These are phyloP conservation scores for Eciton burchellii DNA, from an alignment of 1,140 invertebrate species.

Conservation along the genomic window DNA sequence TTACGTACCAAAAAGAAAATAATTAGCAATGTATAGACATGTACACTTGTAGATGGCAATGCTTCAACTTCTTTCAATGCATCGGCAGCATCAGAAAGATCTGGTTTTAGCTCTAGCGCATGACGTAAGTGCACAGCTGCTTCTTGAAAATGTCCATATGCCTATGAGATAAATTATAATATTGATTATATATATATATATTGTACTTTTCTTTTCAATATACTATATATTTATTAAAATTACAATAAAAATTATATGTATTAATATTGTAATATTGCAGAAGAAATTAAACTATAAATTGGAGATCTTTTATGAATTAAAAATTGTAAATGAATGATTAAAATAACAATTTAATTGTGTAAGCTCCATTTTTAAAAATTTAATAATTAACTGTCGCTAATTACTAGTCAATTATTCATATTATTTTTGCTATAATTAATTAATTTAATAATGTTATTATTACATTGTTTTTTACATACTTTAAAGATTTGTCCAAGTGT, in stretches of 20 bases:
- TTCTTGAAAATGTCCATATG: constrained; percentile 94
- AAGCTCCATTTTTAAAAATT: neutral
- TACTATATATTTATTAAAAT: neutral
- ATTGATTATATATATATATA: neutral
- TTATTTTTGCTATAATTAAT: neutral
- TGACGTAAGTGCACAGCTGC: constrained; percentile 92
- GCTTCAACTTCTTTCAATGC: constrained; percentile 93
- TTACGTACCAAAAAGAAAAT: constrained; percentile 92
- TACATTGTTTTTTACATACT: constrained; percentile 70
- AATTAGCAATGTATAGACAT: constrained; percentile 93
- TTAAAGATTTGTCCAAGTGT: constrained; percentile 94
- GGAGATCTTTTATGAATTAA: neutral
- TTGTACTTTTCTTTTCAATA: neutral
- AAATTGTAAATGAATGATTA: neutral
- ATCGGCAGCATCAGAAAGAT: constrained; percentile 91
- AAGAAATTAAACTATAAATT: neutral
- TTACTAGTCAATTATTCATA: too few species aligned
- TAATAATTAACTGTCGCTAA: too few species aligned
- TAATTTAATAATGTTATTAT: neutral
- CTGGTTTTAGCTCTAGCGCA: constrained; percentile 92
- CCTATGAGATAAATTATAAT: constrained; percentile 80
- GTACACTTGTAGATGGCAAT: constrained; percentile 90
- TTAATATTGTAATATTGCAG: neutral
- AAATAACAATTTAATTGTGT: neutral
- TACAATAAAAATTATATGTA: neutral